These are phyloP conservation scores for Chironomus tentans DNA, from an alignment of 2,888 invertebrate species.

Conservation along the genomic window DNA sequence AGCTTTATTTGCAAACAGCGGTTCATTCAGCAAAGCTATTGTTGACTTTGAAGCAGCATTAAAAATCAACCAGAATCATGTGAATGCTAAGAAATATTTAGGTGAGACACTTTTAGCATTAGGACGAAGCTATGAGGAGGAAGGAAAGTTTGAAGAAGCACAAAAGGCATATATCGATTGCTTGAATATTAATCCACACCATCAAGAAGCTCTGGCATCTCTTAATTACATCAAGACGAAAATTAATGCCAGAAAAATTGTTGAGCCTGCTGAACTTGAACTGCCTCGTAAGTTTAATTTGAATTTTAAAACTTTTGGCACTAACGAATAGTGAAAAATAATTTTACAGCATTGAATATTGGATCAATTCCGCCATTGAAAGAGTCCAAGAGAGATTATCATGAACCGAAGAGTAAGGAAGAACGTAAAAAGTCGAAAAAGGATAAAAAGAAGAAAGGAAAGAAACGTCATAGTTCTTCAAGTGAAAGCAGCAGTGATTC, in stretches of 20 bases:
- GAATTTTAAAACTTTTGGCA: too few species aligned
- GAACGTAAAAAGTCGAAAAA: conserved; percentile 50
- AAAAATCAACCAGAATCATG: conserved; percentile 78
- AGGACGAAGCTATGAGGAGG: conserved; percentile 80
- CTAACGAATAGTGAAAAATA: too few species aligned
- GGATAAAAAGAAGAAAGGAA: conserved; percentile 53
- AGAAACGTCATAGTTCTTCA: conserved; percentile 53
- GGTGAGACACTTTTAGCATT: conserved; percentile 85
- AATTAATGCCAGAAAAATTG: conserved; percentile 49
- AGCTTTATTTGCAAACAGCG: conserved; percentile 86
- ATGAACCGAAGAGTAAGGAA: conserved; percentile 34
- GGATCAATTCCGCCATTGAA: conserved; percentile 27
- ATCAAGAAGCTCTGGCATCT: conserved; percentile 78
- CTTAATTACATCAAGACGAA: conserved; percentile 72
- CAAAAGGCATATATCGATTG: conserved; percentile 78
- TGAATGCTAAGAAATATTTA: conserved; percentile 88
- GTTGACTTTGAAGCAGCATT: conserved; percentile 90
- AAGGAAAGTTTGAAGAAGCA: conserved; percentile 75
- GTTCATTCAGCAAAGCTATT: conserved; percentile 86
- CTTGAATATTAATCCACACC: conserved; percentile 71
- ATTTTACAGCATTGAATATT: conserved; percentile 29
- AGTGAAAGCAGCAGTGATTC: conserved; percentile 41
- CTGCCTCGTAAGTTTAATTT: conserved; percentile 47
- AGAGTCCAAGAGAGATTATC: conserved; percentile 31
- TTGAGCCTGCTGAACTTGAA: conserved; percentile 53